Base-by-base conservation (phyloP, 92 coral and sea anemone species). In the Siderastrea radians region DNA sequence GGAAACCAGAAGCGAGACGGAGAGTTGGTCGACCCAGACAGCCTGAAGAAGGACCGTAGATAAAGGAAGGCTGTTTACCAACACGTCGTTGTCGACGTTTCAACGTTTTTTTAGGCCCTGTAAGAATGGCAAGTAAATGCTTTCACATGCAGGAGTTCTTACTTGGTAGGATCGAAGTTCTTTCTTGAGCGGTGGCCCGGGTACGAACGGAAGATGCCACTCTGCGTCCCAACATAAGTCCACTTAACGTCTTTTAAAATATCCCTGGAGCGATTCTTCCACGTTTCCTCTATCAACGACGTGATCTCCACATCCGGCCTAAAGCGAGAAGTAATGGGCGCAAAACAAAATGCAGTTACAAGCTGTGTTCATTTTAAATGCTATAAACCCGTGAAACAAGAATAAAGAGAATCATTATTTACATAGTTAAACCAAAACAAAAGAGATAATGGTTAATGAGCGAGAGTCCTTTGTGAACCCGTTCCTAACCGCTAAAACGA, bases 291-390 rank as follows among this genome's bases (percentile, higher is more conserved):
- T 70, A 98, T 98, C 71, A 92, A 94, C 14, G 96, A 95, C 6
- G 99, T 95, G 76, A 98, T 92, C 84, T 94, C 88, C 45, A 98
- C 98, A 94, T 98, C 99, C 7, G 99, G 94, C 72, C 99, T 98
- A 14, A 46, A 38, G 15, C 2, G 44, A 65, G 11, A 43, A 6
- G 3, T 14, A 13, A 43, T 11, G 17, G 5, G 5, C 38, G 62
- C 0, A 15, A 69, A 38, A 1, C n/a, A 44, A 7, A 11, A 14
- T 14, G 7, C 54, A 14, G 16, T 2, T 47, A 57, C 61, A 57
- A 57, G 61, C 13, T 57, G 61, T 57, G 9, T 57, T 1, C 1
- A 8, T 14, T 57, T 57, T 57, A 57, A 57, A 57, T 26, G 38
- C 38, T 26, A 26, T 26, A 26, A 26, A 26, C 38, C 38, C 38